Conservation (phyloP, 2,113 vertebrate species). For the Aramus guarauna region DNA sequence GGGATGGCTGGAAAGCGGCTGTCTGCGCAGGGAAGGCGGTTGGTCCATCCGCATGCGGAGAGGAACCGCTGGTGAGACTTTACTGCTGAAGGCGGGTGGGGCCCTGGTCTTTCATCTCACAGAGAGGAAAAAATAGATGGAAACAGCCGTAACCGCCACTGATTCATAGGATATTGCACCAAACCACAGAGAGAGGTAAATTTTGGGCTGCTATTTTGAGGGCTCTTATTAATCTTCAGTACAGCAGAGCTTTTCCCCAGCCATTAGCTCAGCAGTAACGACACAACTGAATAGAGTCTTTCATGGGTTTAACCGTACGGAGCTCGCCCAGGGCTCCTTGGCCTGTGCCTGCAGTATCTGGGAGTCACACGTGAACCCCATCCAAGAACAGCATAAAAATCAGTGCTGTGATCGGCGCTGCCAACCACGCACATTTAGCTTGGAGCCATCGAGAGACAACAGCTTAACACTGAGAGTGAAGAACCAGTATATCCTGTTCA, state of each 20-base stretch:
- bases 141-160: not conserved
- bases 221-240: not conserved
- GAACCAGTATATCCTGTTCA: not conserved
- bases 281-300: not conserved
- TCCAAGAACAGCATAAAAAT: not conserved
- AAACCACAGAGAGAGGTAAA: not conserved
- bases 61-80: not conserved
- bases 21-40: rapidly evolving
- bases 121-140: not conserved
- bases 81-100: not conserved
- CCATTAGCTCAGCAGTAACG: not conserved
- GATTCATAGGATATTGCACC: not conserved
- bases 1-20: not conserved
- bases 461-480: not conserved
- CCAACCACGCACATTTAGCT: not conserved
- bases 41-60: not conserved
- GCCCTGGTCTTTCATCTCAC: not conserved
- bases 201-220: not conserved
- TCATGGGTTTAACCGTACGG: not conserved
- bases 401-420: not conserved
- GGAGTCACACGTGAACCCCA: not conserved
- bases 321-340: not conserved
- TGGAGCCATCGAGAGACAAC: not conserved
- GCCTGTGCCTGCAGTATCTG: not conserved
- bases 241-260: not conserved